Base-by-base conservation (phyloP, 2,888 invertebrate genomes). In the Caenorhabditis imperialis region DNA sequence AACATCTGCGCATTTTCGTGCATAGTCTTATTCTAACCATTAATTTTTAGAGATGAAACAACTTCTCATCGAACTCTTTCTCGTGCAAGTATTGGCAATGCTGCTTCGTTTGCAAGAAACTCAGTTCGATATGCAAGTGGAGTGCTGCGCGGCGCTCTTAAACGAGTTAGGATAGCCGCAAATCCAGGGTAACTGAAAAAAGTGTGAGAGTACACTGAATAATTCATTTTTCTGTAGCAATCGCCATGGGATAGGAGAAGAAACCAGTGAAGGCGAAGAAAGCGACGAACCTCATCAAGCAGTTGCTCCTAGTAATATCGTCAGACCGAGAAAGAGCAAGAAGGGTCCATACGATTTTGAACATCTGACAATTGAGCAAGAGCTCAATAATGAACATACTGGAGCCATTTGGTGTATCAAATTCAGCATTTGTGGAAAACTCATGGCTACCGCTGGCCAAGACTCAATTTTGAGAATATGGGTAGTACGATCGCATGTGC, bases 351-450 rank as follows among this genome's bases (percentile, higher is more conserved):
- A 94, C 88, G 97, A 99, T 89, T 98, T 98, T 89, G 94, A 95
- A 53, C 92, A 93, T 79, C 91, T 97, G 23, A 92, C 94, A 88
- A 93, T 95, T 83, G 94, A 97, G 0, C 91, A 91, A 82, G 95
- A 94, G 87, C 91, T 95, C 83, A 92, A 92, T 69, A 92, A 92
- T 1, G 94, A 93, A 65, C 95, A 96, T 89, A 92, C 92, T 12
- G 91, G 91, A 47, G 95, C 98, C 1, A 94, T 99, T 82, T 99
- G 98, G 98, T 96, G 96, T 88, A 96, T 98, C 93, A 96, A 96
- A 90, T 98, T 97, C 89, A 96, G 96, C 62, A 93, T 93, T 63
- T 98, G 97, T 90, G 82, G 82, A n/a, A 72, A 96, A 14, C 91
- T 99, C 75, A 90, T 99, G 85, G 98, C 98, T 25, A 97, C 97